phyloP scores from a whole-genome alignment of 92 coral and sea anemone species.

The Umimayanthus chanpuru region DNA sequence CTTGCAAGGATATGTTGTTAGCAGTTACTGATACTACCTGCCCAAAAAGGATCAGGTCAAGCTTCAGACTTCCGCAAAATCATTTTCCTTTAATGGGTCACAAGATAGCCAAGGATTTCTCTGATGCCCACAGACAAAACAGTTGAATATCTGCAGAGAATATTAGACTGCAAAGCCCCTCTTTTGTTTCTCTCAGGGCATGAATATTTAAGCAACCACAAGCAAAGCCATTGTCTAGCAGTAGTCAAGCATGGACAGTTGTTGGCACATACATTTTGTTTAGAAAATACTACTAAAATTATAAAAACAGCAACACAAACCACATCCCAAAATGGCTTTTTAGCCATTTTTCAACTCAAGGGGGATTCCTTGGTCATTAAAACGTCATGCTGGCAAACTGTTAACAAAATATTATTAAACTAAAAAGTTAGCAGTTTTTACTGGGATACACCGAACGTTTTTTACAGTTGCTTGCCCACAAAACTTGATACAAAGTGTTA shows the following conservation, averaged over 20 bases:
- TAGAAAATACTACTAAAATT: slow-evolving; percentile 3
- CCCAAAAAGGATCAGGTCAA: neutral
- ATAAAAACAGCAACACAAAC: neutral
- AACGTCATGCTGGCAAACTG: neutral
- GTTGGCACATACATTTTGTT: slow-evolving; percentile 3
- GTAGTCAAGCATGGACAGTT: slow-evolving; percentile 14
- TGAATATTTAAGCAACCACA: slow-evolving; percentile 72
- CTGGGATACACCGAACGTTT: neutral
- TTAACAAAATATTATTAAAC: neutral
- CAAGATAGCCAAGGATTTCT: slow-evolving; percentile 17
- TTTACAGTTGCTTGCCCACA: too few relatives aligned
- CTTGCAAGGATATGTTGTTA: neutral
- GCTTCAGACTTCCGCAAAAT: neutral
- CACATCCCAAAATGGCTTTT: neutral
- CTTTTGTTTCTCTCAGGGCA: slow-evolving; percentile 42
- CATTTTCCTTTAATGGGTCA: slow-evolving; percentile 39
- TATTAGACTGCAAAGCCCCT: slow-evolving; percentile 14
- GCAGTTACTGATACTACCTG: neutral
- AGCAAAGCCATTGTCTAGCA: slow-evolving; percentile 60
- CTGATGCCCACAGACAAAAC: slow-evolving; percentile 25
- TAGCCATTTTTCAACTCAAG: neutral
- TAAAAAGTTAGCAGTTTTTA: neutral
- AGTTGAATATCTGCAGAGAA: neutral
- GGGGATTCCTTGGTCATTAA: slow-evolving; percentile 39
- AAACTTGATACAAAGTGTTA: neutral